Base-by-base conservation (phyloP, 2,797 vertebrate species). In the Lagocephalus sceleratus region DNA sequence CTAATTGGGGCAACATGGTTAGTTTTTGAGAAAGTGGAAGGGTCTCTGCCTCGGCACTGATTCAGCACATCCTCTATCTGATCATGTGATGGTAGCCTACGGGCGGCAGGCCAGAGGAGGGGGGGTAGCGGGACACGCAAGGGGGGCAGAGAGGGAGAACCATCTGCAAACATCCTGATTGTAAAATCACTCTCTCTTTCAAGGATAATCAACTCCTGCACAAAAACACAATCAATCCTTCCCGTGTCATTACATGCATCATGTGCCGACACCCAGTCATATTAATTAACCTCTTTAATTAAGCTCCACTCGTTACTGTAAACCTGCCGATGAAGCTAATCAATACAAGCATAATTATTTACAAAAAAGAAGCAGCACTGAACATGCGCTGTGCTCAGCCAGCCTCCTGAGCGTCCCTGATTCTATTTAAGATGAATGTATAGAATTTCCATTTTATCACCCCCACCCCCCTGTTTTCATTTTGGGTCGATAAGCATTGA, bases 201-300 rank as follows among this genome's bases (percentile, higher is more conserved):
- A 14, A 56, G 29, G 38, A 63, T 72, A 65, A 71, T 78, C 52
- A 73, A 58, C 53, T 16, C 53, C 66, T 60, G 7, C 60, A 61
- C 51, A 46, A 52, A 32, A 2, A 48, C 68, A 32, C 71, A 46
- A 35, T 56, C 60, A 47, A 54, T 22, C 66, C 43, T 10, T 51
- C 61, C 68, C 48, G 48, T 59, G 43, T 72, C 66, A 56, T 70
- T 60, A 51, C 48, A 48, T 68, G 77, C 60, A 76, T 48, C 76
- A 64, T 66, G 61, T 46, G 49, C 40, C 42, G 15, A 69, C 64
- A 47, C 47, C 38, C 69, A 26, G 63, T 75, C 54, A 71, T 79
- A 69, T 68, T 77, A 79, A 85, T 85, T 64, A 80, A 79, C 79
- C 66, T 76, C 66, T 68, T 60, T 71, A 51, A 83, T 74, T 81